Percentiles rank a stretch among this genome's conserved stretches.
phyloP scores from a whole-genome alignment of 2,113 vertebrate genomes.

The Paraplagusia blochii region DNA sequence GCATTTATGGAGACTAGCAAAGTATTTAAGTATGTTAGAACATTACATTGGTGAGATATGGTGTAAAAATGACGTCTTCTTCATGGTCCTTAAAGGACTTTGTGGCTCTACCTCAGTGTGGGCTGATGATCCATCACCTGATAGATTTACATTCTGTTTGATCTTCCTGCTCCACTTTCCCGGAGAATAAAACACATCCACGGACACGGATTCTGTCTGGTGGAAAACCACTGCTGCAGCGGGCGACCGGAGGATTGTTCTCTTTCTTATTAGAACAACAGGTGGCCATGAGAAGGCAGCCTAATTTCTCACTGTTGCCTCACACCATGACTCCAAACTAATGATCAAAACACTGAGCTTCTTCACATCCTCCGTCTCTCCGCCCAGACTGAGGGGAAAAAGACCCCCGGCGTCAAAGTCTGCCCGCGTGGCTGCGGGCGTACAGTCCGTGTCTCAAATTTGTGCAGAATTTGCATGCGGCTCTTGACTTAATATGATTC shows the following conservation, averaged over 20 bases:
- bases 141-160: neutral
- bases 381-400: constrained; percentile 51
- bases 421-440: constrained; percentile 4
- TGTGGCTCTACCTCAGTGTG: too few species aligned
- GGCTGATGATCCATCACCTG: neutral
- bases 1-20: too few species aligned
- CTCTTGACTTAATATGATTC: neutral
- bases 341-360: constrained; percentile 66
- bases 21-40: too few species aligned
- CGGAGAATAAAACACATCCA: neutral
- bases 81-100: too few species aligned
- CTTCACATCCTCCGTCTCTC: constrained; percentile 58
- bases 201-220: constrained; percentile 12
- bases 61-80: too few species aligned
- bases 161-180: constrained; percentile 1
- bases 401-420: constrained; percentile 24
- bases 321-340: constrained; percentile 65
- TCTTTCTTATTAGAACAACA: constrained; percentile 67
- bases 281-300: constrained; percentile 59
- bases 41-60: too few species aligned
- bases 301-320: constrained; percentile 59
- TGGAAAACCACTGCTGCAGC: constrained; percentile 19
- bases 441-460: neutral
- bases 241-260: constrained; percentile 51
- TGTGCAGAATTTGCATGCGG: neutral